Base-by-base conservation (phyloP, 1,140 invertebrate species). In the Cydia fagiglandana region DNA sequence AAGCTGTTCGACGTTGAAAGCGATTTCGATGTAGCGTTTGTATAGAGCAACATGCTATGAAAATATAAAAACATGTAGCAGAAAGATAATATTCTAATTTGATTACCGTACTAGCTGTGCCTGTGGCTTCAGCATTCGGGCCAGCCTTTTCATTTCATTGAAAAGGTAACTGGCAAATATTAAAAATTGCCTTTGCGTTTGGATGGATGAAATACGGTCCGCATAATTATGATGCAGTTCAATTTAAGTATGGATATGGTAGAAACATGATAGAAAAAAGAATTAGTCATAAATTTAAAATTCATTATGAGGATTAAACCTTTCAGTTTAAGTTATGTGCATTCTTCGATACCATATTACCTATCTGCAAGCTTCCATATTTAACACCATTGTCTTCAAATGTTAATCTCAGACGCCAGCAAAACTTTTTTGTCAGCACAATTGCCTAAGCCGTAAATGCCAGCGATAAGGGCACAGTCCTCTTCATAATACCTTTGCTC, bases 361-460 rank as follows among this genome's bases (percentile, higher is more conserved):
- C 24, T 24, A 61, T 61, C 56, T 20, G 56, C 56, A 61, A 24
- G 56, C 56, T 4, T 61, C 9, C 20, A 24, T 61, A 20, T 61
- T 61, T 61, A 61, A 53, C 50, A 53, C 5, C n/a, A 53, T 53
- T 53, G 50, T 53, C n/a, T 53, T 53, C 6, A 53, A 53, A 56
- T 56, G 17, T 61, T 61, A 61, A 68, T 68, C 64, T 6, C 64
- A 70, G 66, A 41, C 38, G 66, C 66, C 34, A 70, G 66, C 30
- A 38, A n/a, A 41, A 38, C 15, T 34, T 41, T 38, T 70, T 70
- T 34, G 30, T 70, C 34, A 80, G 77, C 80, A 80, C 79, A 79
- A 82, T 79, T 75, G 79, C 78, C 66, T 76, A 74, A 80, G 77
- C 75, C 76, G 81, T 77, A 79, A 82, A 80, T 78, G 73, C 74